A percentile compares a stretch with the other conserved stretches of the same genome.
These are phyloP conservation scores for Hemibagrus wyckioides DNA, from an alignment of 2,113 vertebrate genomes.

Conservation along the genomic window DNA sequence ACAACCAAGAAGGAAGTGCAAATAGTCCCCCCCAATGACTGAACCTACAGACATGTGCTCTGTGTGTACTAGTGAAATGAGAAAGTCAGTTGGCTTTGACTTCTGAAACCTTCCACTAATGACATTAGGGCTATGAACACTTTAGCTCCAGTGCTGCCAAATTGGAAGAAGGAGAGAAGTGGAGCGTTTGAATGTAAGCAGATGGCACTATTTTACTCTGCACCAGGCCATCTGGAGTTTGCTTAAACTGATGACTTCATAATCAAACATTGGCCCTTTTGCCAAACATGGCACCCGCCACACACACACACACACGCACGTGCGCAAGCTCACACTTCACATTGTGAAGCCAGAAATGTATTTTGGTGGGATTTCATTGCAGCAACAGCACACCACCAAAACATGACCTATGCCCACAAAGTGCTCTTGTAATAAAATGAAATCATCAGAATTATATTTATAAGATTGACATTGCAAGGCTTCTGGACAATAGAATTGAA, in stretches of 20 bases:
- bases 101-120: conserved; percentile 80
- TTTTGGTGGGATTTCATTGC: conserved; percentile 13
- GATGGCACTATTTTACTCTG: conserved; percentile 80
- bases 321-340: neutral
- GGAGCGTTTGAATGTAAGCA: conserved; percentile 77
- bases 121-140: conserved; percentile 74
- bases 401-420: conserved; percentile 30
- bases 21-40: conserved; percentile 34
- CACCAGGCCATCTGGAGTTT: conserved; percentile 76
- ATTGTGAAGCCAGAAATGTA: neutral
- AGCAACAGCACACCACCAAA: conserved; percentile 17
- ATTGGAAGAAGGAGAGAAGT: conserved; percentile 60
- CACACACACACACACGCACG: conserved; percentile 13
- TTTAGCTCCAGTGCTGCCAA: conserved; percentile 68
- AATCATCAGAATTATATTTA: conserved; percentile 30
- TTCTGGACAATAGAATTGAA: conserved; percentile 19
- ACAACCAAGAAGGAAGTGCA: conserved; percentile 24
- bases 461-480: conserved; percentile 1
- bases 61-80: conserved; percentile 63
- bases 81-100: conserved; percentile 76
- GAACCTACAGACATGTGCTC: conserved; percentile 51
- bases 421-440: conserved; percentile 30
- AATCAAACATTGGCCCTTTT: conserved; percentile 71
- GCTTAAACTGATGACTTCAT: conserved; percentile 81
- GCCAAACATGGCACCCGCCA: conserved; percentile 69